A percentile compares a stretch with the other conserved stretches of the same genome.
phyloP scores from a whole-genome alignment of 2,888 invertebrate genomes.

The Latheticus oryzae region DNA sequence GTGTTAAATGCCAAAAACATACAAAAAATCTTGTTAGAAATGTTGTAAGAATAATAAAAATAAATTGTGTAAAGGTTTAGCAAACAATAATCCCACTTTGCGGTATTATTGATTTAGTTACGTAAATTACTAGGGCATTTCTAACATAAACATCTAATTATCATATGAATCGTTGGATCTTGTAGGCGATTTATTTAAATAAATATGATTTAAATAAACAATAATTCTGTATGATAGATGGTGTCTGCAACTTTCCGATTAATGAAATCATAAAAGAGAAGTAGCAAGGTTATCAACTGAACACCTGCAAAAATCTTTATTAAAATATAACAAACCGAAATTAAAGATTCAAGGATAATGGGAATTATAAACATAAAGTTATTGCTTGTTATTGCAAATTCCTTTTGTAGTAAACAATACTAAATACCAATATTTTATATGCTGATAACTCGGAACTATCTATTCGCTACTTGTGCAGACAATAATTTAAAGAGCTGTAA shows the following conservation, averaged over 20 bases:
- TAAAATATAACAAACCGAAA: constrained; percentile 41
- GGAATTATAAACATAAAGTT: constrained; percentile 20
- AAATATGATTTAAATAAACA: constrained; percentile 37
- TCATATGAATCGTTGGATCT: constrained; percentile 38
- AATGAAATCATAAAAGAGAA: constrained; percentile 37
- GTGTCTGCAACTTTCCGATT: constrained; percentile 31
- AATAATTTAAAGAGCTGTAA: constrained; percentile 6
- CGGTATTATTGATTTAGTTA: constrained; percentile 36
- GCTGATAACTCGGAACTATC: not conserved
- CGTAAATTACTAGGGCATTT: constrained; percentile 33
- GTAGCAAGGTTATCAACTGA: constrained; percentile 40
- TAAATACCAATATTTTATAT: constrained; percentile 16
- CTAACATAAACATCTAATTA: constrained; percentile 33
- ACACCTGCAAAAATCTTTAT: constrained; percentile 45
- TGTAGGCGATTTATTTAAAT: constrained; percentile 36
- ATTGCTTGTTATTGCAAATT: constrained; percentile 28
- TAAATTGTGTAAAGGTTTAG: constrained; percentile 23
- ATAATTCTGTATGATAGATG: constrained; percentile 33
- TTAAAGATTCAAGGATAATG: constrained; percentile 41
- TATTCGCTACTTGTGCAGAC: constrained; percentile 1
- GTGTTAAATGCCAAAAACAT: too few relatives aligned
- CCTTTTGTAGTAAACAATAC: constrained; percentile 25
- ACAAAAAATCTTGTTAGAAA: not conserved
- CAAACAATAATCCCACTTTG: constrained; percentile 30
- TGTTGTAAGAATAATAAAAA: not conserved